These are phyloP conservation scores for Halocynthia aurantium DNA, from an alignment of 23 tunicate species.

Conservation along the genomic window DNA sequence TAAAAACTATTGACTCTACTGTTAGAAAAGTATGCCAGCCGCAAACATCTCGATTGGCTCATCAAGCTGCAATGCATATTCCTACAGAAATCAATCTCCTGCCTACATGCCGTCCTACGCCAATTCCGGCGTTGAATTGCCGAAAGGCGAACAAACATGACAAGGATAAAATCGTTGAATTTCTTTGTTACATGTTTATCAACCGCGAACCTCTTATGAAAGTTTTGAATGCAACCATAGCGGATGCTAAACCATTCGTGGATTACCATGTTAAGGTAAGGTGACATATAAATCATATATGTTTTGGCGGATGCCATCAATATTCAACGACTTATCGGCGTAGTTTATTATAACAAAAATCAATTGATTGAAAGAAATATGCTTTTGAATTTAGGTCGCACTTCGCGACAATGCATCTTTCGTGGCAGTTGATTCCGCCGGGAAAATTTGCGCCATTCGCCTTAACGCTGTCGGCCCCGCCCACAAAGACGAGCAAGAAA, in stretches of 20 bases:
- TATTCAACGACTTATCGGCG: background rate
- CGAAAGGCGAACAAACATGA: constrained; percentile 10
- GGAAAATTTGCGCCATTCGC: constrained; percentile 71
- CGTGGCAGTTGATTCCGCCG: constrained; percentile 45
- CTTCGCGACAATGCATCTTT: constrained; percentile 59
- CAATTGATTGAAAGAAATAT: background rate
- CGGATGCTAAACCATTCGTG: constrained; percentile 42
- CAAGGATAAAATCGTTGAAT: constrained; percentile 52
- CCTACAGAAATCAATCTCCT: too few species aligned
- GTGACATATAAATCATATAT: background rate
- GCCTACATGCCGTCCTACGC: too few species aligned
- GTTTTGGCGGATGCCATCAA: background rate
- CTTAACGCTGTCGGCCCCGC: constrained; percentile 68
- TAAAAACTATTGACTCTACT: too few species aligned
- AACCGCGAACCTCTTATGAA: constrained; percentile 72
- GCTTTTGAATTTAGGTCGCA: constrained; percentile 49
- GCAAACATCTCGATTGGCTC: too few species aligned
- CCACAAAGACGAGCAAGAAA: constrained; percentile 17
- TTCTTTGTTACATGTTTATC: constrained; percentile 43
- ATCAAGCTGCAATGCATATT: too few species aligned
- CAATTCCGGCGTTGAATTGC: background rate
- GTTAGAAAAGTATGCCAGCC: too few species aligned
- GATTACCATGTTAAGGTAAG: constrained; percentile 76
- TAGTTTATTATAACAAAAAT: background rate
- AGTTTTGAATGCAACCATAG: constrained; percentile 36